phyloP scores from a whole-genome alignment of 2,797 vertebrate species.

The Lophius americanus region DNA sequence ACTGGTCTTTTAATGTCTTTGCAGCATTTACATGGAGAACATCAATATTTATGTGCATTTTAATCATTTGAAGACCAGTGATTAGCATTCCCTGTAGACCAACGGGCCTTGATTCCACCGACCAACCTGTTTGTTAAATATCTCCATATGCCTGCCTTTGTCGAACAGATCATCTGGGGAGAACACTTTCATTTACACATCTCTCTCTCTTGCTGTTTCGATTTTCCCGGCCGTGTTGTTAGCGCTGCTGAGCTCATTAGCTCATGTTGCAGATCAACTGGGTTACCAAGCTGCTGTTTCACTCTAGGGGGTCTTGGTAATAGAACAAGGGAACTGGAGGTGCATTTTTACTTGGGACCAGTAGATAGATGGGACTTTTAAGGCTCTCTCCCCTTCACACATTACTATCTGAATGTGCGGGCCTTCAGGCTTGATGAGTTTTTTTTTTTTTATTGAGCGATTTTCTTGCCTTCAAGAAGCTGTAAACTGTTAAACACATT shows the following conservation, averaged over 20 bases:
- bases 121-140: constrained; percentile 58
- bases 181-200: constrained; percentile 66
- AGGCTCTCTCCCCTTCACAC: constrained; percentile 13
- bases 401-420: constrained; percentile 5
- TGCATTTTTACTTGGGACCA: constrained; percentile 33
- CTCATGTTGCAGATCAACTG: constrained; percentile 67
- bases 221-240: constrained; percentile 65
- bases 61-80: constrained; percentile 41
- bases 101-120: constrained; percentile 44
- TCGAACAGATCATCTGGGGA: constrained; percentile 56
- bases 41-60: constrained; percentile 27
- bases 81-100: constrained; percentile 45
- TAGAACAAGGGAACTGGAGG: constrained; percentile 48
- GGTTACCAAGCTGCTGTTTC: constrained; percentile 52
- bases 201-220: constrained; percentile 50
- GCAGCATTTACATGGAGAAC: constrained; percentile 25
- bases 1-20: constrained; percentile 1
- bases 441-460: not conserved
- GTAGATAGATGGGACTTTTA: constrained; percentile 32
- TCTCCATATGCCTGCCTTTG: constrained; percentile 51
- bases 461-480: too few relatives aligned
- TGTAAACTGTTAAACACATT: too few relatives aligned
- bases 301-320: constrained; percentile 57
- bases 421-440: constrained; percentile 11
- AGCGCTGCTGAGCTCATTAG: constrained; percentile 74